Base-by-base conservation (phyloP, 92 coral and sea anemone genomes). In the Zoanthus sociatus region DNA sequence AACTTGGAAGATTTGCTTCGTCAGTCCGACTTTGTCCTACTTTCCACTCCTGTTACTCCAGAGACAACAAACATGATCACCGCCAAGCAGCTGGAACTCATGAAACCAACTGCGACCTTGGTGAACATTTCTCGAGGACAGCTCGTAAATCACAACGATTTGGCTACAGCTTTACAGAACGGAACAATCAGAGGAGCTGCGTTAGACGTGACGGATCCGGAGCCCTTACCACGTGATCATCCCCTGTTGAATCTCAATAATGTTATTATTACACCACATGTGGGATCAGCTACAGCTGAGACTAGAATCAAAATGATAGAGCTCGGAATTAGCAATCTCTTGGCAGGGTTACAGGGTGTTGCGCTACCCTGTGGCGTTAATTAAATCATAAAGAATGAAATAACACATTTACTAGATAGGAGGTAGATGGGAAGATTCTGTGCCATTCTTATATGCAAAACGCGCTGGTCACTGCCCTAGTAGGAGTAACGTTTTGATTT, bases 181-280 rank as follows among this genome's bases (percentile, higher is more conserved):
- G 94, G 96, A 64, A 90, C 87, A 1, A 94, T 95, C 26, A 86
- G 83, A 55, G 96, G 90, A 21, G 98, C 98, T 1, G 95, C 96
- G 3, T 73, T 94, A 5, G 95, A 93, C 51, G 95, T 94, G 10
- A 89, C 95, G 37, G 63, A 88, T 11, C 95, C 95, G 31, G 95
- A 94, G 76, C 98, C 96, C 6, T 91, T 94, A n/a, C 93, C 98
- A 21, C 83, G 89, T 71, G 97, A 93, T 71, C 96, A 95, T 75
- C 93, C 96, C 16, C 72, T 95, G 77, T 84, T 93, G 30, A 88
- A 76, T 73, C 73, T 91, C 17, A 68, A 92, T 46, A 91, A 95
- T 75, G 93, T 95, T 18, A 91, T 86, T 9, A 71, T 93, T 0
- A 89, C 94, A 16, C 98, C 98, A 13, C 98, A 95, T 60, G 21